phyloP scores from a whole-genome alignment of 2,888 invertebrate species.

The Listrodromus nycthemerus region DNA sequence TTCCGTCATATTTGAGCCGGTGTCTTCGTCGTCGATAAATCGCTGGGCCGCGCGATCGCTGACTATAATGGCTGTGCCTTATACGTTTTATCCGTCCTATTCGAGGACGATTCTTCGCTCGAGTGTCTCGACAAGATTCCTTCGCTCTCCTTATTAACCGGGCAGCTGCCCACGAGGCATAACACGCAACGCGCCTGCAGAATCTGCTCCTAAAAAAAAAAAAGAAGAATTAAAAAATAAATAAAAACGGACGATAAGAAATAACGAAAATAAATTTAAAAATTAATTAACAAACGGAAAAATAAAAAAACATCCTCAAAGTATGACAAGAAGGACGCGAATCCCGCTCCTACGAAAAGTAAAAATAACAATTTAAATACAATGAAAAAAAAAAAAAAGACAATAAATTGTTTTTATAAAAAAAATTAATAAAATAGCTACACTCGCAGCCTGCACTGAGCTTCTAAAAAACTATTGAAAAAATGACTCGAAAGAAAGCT shows the following conservation, averaged over 20 bases:
- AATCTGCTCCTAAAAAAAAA: conserved; percentile 3
- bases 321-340: conserved; percentile 75
- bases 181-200: conserved; percentile 74
- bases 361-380: neutral
- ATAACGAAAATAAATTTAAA: neutral
- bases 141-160: conserved; percentile 60
- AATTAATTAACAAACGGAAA: neutral
- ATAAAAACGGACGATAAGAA: neutral
- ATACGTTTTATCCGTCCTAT: neutral
- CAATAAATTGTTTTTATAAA: neutral
- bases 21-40: conserved; percentile 6
- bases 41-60: conserved; percentile 7
- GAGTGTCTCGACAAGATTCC: conserved; percentile 17
- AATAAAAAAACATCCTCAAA: conserved; percentile 51
- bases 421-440: neutral
- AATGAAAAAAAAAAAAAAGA: neutral
- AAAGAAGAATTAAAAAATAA: neutral
- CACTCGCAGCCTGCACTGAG: no score
- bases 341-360: neutral
- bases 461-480: neutral
- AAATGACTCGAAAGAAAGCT: neutral
- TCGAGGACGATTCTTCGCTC: conserved; percentile 9
- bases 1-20: conserved; percentile 78
- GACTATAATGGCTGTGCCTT: neutral
- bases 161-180: conserved; percentile 77